phyloP scores from a whole-genome alignment of 1,140 invertebrate genomes.

The Venturia canescens region DNA sequence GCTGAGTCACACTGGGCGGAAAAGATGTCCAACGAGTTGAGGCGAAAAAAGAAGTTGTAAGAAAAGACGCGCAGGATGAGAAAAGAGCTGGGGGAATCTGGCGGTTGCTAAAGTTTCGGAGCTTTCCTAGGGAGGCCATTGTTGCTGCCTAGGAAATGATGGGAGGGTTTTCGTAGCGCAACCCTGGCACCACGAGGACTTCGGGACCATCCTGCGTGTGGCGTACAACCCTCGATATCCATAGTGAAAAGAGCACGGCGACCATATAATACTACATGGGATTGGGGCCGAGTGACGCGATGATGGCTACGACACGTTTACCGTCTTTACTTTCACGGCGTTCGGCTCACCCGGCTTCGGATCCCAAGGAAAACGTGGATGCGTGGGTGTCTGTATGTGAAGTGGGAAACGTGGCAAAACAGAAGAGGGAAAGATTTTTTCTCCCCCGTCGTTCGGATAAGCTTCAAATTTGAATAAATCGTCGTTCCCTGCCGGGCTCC shows the following conservation, averaged over 20 bases:
- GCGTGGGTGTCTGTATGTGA: background rate
- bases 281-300: conserved; percentile 29
- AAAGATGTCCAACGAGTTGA: conserved; percentile 38
- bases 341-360: background rate
- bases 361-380: background rate
- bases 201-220: conserved; percentile 17
- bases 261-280: background rate
- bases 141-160: conserved; percentile 23
- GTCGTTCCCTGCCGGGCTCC: conserved; percentile 28
- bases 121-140: conserved; percentile 23
- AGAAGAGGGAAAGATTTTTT: background rate
- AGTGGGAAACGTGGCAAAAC: conserved; percentile 1
- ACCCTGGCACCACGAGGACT: background rate
- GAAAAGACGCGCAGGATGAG: background rate
- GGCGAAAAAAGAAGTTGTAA: conserved; percentile 12
- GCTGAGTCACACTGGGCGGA: conserved; percentile 35
- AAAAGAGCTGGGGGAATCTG: conserved; percentile 6
- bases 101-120: conserved; percentile 12
- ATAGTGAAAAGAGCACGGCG: background rate
- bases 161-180: background rate
- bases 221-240: conserved; percentile 19
- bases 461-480: conserved; percentile 46
- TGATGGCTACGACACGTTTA: conserved; percentile 43
- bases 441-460: conserved; percentile 33
- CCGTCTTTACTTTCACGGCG: conserved; percentile 31